Evolutionary conservation across 2,888 invertebrate genomes (phyloP), one percentile per base, ranked within the genome.

Genomic region (Epinotia brunnichana): DNA sequence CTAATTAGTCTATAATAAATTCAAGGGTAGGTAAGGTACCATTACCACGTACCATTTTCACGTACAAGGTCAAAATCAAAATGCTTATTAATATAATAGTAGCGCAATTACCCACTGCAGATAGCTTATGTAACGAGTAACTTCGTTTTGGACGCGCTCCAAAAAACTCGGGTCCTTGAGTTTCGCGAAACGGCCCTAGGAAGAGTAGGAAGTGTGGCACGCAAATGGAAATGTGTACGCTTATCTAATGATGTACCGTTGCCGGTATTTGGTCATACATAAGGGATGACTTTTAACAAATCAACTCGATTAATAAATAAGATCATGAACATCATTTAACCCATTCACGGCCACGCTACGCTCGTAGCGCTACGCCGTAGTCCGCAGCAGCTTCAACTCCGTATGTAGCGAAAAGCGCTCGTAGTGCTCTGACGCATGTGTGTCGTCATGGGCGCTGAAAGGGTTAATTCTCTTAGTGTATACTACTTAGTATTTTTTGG

Each of bases 71-170:
- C 17, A 24, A 15, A 69, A 39, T 19, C 44, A 56, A 57, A n/a
- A 39, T n/a, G 24, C 51, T 59, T 29, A 71, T 66, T 62, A 62
- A 56, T 56, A 63, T 63, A 73, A 68, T 53, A 19, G 41, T 19
- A 56, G 39, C 53, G 51, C 63, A 59, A 73, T 57, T 63, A 72
- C 57, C 51, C 69, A 73, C 73, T 73, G 73, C 73, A 73, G 73
- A 73, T 69, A 63, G 63, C 57, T 73, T 73, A 73, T 29, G 68
- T 73, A 73, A 69, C 69, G 59, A 62, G 56, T 24, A 57, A 63
- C 9, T 73, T 63, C 62, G 57, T 63, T 57, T 73, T 73, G 73
- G 73, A 56, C n/a, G 63, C 39, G 57, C 15, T 73, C 73, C 73
- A 73, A 73, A 70, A 72, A 73, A 69, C 63, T 69, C 57, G 51